Evolutionary conservation across 2,113 vertebrate species (phyloP).

Genomic region (Calypte anna): DNA sequence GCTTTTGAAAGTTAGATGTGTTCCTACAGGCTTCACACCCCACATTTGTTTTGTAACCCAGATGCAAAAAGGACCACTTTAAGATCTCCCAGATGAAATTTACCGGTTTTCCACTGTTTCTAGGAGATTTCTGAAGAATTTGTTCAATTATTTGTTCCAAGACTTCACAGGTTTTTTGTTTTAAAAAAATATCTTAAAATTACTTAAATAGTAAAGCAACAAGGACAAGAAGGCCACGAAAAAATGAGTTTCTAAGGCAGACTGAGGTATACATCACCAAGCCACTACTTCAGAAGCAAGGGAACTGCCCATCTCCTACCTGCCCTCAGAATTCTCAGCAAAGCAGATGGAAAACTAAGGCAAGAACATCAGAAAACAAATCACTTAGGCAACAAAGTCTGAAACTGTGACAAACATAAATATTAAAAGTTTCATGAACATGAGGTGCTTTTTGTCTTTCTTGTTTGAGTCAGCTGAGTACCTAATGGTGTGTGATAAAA

Average conservation of each 20-base stretch:
- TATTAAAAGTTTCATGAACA: conserved; percentile 19
- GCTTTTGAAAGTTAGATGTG: neutral
- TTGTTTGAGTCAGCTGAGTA: neutral
- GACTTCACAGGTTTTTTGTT: neutral
- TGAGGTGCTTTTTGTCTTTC: neutral
- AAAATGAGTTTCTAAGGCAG: neutral
- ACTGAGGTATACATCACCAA: neutral
- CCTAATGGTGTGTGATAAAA: conserved; percentile 46
- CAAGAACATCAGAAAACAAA: neutral
- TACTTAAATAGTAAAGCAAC: neutral
- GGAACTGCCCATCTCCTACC: neutral
- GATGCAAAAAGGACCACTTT: neutral
- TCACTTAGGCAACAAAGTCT: neutral
- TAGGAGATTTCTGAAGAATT: neutral
- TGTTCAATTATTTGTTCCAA: neutral
- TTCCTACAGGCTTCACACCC: neutral
- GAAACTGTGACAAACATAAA: neutral
- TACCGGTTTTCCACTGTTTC: neutral
- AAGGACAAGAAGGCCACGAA: neutral
- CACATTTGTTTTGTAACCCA: neutral
- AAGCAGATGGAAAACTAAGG: neutral
- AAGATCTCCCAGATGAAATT: neutral
- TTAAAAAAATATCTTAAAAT: neutral
- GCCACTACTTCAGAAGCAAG: neutral
- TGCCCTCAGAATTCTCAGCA: neutral